A percentile compares a stretch with the other conserved stretches of the same genome.
These are phyloP conservation scores for Drosophila formosana DNA, from an alignment of 2,888 invertebrate species.

Conservation along the genomic window DNA sequence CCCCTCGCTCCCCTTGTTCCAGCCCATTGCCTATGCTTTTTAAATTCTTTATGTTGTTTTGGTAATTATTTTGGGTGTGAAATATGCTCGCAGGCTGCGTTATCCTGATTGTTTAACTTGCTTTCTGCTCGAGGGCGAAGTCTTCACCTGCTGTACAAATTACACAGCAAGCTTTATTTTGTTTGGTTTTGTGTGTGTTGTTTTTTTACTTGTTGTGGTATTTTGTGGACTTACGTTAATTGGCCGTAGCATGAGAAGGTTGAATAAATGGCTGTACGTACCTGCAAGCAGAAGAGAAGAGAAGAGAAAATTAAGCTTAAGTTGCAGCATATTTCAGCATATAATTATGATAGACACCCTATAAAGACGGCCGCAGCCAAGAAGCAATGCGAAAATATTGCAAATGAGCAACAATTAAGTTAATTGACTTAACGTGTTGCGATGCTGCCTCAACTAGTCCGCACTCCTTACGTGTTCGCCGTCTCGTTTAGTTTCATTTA, in stretches of 20 bases:
- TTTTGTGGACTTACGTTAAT: slow-evolving; percentile 52
- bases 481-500: slow-evolving; percentile 25
- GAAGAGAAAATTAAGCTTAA: slow-evolving; percentile 12
- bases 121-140: not conserved
- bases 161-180: slow-evolving; percentile 18
- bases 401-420: slow-evolving; percentile 65
- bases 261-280: slow-evolving; percentile 43
- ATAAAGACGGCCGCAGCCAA: slow-evolving; percentile 8
- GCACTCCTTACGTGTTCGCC: slow-evolving; percentile 39
- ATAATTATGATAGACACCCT: slow-evolving; percentile 29
- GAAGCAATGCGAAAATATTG: slow-evolving; percentile 41
- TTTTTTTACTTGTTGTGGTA: not conserved
- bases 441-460: slow-evolving; percentile 10
- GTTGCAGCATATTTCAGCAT: slow-evolving; percentile 9
- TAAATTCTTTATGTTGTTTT: slow-evolving; percentile 45
- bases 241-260: slow-evolving; percentile 11
- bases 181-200: slow-evolving; percentile 2
- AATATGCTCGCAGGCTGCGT: slow-evolving; percentile 60
- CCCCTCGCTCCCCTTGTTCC: not conserved
- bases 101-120: slow-evolving; percentile 55
- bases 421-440: slow-evolving; percentile 46
- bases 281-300: slow-evolving; percentile 46
- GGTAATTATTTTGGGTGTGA: slow-evolving; percentile 68
- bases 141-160: slow-evolving; percentile 38
- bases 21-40: slow-evolving; percentile 6